These are phyloP conservation scores for Idaea dimidiata DNA, from an alignment of 2,888 invertebrate species.

Conservation along the genomic window DNA sequence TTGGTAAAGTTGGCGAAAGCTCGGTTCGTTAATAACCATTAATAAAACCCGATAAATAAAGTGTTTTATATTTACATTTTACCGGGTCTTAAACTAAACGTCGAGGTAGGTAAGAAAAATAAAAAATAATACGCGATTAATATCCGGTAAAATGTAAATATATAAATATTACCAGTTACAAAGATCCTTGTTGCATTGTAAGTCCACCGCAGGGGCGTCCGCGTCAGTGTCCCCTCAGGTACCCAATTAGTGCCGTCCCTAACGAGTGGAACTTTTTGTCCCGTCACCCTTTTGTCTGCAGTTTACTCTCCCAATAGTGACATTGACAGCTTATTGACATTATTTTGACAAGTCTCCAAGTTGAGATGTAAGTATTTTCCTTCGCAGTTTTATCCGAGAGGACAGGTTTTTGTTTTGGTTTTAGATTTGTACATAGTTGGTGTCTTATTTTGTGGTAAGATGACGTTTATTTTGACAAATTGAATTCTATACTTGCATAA, in stretches of 20 bases:
- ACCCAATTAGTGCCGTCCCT: conserved; percentile 62
- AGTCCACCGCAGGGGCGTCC: conserved; percentile 2
- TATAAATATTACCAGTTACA: neutral
- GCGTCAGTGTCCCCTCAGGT: conserved; percentile 45
- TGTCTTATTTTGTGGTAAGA: too few species aligned
- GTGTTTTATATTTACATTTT: too few species aligned
- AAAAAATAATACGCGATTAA: too few species aligned
- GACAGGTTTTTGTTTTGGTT: neutral
- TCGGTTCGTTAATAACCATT: too few species aligned
- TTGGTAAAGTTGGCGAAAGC: too few species aligned
- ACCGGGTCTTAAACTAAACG: too few species aligned
- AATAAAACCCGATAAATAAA: too few species aligned
- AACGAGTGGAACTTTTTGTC: conserved; percentile 72
- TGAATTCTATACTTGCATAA: too few species aligned
- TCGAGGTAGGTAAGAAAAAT: too few species aligned
- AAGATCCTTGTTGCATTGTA: neutral
- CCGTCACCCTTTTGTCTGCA: conserved; percentile 53
- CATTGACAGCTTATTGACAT: conserved; percentile 24
- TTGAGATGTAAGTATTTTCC: conserved; percentile 10
- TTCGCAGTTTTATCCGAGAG: conserved; percentile 4
- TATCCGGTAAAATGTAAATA: neutral
- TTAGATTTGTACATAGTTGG: neutral
- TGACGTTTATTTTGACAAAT: too few species aligned
- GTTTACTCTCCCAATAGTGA: conserved; percentile 35
- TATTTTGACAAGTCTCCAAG: conserved; percentile 17